phyloP scores from a whole-genome alignment of 1,140 invertebrate species.

The Sminthurides bifidus region DNA sequence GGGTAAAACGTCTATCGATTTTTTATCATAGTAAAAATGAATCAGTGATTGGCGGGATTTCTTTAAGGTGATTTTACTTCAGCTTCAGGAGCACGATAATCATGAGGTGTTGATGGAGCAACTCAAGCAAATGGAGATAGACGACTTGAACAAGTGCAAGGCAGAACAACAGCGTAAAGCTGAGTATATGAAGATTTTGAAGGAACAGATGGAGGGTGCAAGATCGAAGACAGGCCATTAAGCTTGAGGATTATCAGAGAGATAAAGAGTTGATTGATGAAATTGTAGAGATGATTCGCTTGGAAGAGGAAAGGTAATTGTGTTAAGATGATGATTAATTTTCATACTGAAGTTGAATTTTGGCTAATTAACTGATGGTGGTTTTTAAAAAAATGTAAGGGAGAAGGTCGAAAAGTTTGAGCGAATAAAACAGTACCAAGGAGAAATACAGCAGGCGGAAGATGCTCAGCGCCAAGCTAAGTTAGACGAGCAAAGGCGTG shows the following conservation, averaged over 20 bases:
- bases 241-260: slow-evolving; percentile 18
- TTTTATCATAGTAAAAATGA: not conserved
- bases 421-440: slow-evolving; percentile 24
- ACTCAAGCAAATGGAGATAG: slow-evolving; percentile 15
- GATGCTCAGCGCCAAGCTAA: slow-evolving; percentile 3
- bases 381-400: slow-evolving; percentile 3
- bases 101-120: slow-evolving; percentile 25
- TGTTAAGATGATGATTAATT: not conserved
- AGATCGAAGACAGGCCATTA: slow-evolving; percentile 20
- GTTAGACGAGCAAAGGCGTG: slow-evolving; percentile 11
- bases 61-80: not conserved
- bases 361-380: not conserved
- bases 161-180: slow-evolving; percentile 5
- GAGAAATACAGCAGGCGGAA: slow-evolving; percentile 23
- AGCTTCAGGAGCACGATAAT: slow-evolving; percentile 19
- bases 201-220: slow-evolving; percentile 19
- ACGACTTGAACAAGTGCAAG: slow-evolving; percentile 14
- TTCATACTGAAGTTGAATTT: not conserved
- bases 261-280: slow-evolving; percentile 29
- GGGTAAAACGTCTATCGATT: slow-evolving; percentile 9
- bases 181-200: slow-evolving; percentile 20
- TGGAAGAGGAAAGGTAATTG: slow-evolving; percentile 27
- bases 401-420: slow-evolving; percentile 24
- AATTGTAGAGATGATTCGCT: slow-evolving; percentile 21
- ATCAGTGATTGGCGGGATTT: too few relatives aligned